A percentile compares a stretch with the other conserved stretches of the same genome.
phyloP scores from a whole-genome alignment of 2,113 vertebrate genomes.

The Cavia porcellus region DNA sequence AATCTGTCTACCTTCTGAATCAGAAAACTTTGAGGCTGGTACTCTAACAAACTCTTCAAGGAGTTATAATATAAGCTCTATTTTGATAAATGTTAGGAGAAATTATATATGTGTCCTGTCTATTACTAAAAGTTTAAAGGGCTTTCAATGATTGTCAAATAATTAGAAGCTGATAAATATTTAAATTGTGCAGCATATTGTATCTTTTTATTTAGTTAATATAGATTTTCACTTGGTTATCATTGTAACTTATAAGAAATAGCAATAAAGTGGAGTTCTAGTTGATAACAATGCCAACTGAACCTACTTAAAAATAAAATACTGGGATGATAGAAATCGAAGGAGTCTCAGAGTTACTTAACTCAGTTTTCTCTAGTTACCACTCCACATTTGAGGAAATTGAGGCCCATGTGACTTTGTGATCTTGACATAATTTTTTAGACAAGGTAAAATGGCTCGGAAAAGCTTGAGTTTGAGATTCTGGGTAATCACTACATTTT shows the following conservation, averaged over 20 bases:
- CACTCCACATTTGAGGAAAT: not conserved
- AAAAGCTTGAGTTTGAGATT: not conserved
- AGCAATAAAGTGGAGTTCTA: not conserved
- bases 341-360: not conserved
- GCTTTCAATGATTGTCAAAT: not conserved
- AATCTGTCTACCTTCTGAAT: not conserved
- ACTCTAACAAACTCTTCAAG: not conserved
- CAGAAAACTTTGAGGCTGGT: not conserved
- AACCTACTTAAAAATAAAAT: not conserved
- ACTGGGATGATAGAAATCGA: not conserved
- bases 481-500: constrained; percentile 70
- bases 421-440: constrained; percentile 11
- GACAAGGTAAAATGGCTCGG: not conserved
- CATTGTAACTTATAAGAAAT: not conserved
- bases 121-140: not conserved
- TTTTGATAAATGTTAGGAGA: not conserved
- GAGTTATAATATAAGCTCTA: not conserved
- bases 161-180: not conserved
- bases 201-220: not conserved
- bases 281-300: not conserved
- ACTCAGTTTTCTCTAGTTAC: not conserved
- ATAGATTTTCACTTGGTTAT: not conserved
- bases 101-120: not conserved
- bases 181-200: not conserved
- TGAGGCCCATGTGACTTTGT: not conserved